Evolutionary conservation across 2,888 invertebrate genomes (phyloP).

Genomic region (Arctia plantaginis): DNA sequence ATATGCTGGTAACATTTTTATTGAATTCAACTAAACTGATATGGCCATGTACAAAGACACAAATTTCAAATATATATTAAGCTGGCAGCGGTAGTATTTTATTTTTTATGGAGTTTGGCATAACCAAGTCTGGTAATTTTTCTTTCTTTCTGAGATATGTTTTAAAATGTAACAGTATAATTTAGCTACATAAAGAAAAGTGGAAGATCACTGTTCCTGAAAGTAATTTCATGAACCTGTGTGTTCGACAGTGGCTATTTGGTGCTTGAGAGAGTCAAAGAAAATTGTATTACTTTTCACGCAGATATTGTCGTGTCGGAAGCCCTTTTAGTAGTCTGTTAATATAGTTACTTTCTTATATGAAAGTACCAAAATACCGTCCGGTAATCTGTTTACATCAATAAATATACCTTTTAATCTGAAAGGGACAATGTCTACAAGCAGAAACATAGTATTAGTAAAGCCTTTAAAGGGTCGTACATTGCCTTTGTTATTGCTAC

Average conservation of each 20-base stretch:
- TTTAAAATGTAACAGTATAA: background rate
- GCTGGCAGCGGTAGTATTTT: too few relatives aligned
- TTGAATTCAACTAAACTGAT: too few relatives aligned
- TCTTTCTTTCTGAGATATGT: too few relatives aligned
- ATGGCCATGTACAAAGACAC: too few relatives aligned
- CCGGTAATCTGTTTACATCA: conserved; percentile 9
- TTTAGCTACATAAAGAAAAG: background rate
- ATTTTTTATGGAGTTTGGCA: too few relatives aligned
- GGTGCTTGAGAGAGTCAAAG: background rate
- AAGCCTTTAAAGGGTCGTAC: conserved; percentile 13
- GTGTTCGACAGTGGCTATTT: background rate
- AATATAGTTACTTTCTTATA: background rate
- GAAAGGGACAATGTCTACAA: conserved; percentile 17
- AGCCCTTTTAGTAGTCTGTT: background rate
- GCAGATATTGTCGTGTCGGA: background rate
- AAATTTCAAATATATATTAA: too few relatives aligned
- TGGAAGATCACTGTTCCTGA: background rate
- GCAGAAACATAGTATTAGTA: conserved; percentile 10
- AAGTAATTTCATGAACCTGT: background rate
- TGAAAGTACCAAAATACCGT: background rate
- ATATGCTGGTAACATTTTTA: too few relatives aligned
- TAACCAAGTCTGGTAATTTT: too few relatives aligned
- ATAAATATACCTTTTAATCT: conserved; percentile 14
- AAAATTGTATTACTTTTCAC: background rate
- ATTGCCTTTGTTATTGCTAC: conserved; percentile 13